Base-by-base conservation (phyloP, 2,797 vertebrate genomes). In the Alcedo quadribrachys region DNA sequence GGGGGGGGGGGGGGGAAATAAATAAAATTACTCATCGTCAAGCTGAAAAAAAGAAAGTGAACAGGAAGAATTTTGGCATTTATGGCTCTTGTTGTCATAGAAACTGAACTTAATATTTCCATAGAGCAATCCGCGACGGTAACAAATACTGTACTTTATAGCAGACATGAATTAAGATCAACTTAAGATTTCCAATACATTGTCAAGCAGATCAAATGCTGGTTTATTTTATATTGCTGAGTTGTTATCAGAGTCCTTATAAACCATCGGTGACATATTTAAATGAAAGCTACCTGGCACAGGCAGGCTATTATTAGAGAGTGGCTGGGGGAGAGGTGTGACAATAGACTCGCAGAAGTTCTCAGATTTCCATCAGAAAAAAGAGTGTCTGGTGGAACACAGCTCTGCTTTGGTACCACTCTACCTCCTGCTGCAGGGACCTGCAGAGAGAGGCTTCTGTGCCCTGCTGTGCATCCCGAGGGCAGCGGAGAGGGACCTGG, bases 61-160 rank as follows among this genome's bases (percentile, higher is more conserved):
- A 89, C 80, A 81, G 87, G 92, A 93, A 94, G 92, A 92, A 87
- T 95, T 95, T 93, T 92, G 94, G 92, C 92, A 95, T 95, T 95
- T 94, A 95, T 93, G 91, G 69, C 46, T 93, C 85, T 7, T 91
- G 94, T 96, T 95, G 94, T 93, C 94, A 96, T 95, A 92, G 95
- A 93, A 96, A 96, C 95, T 24, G 87, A 92, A 95, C 87, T 92
- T 95, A 92, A 76, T 95, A 95, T 95, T 96, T 95, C 95, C 94
- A 92, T 53, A 83, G 81, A 82, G 79, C 80, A 28, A 60, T 71
- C 75, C 2, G 1, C 30, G 78, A 80, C 48, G 69, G 85, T 78
- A 95, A 92, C 92, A 92, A 96, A 92, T 66, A 55, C 91, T 60
- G 92, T 68, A n/a, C 69, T 94, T 91, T 76, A 82, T 15, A 69